Conservation (phyloP, 2,888 invertebrate species). For the Portevinia maculata region DNA sequence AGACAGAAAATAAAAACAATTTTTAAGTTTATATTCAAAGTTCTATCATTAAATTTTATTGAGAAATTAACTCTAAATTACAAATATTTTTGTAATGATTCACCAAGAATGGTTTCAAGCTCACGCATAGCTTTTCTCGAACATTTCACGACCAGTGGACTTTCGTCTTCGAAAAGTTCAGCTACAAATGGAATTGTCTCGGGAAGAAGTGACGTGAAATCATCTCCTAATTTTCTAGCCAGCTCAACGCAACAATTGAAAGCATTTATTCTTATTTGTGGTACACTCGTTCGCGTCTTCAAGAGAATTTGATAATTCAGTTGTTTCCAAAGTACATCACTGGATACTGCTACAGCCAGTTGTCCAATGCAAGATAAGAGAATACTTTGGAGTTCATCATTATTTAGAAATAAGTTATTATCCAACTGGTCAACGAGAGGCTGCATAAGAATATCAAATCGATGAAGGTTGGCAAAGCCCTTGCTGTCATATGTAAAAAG, state of each 20-base stretch:
- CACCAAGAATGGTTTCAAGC: constrained; percentile 93
- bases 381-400: constrained; percentile 84
- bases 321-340: constrained; percentile 94
- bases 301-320: constrained; percentile 94
- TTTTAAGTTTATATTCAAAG: too few relatives aligned
- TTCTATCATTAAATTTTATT: too few relatives aligned
- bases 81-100: constrained; percentile 95
- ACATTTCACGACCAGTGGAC: constrained; percentile 90
- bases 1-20: too few relatives aligned
- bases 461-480: constrained; percentile 92
- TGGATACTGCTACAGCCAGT: constrained; percentile 91
- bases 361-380: constrained; percentile 92
- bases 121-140: constrained; percentile 92
- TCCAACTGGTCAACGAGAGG: constrained; percentile 95
- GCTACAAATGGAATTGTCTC: constrained; percentile 97
- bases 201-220: constrained; percentile 93
- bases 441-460: constrained; percentile 92
- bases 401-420: constrained; percentile 85
- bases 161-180: constrained; percentile 95
- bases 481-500: constrained; percentile 93
- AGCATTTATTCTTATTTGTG: constrained; percentile 89
- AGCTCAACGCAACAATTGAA: constrained; percentile 90
- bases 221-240: constrained; percentile 92
- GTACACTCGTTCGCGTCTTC: constrained; percentile 91
- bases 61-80: constrained; percentile 80